These are phyloP conservation scores for Spisula subtruncata DNA, from an alignment of 2,888 invertebrate genomes.

Conservation along the genomic window DNA sequence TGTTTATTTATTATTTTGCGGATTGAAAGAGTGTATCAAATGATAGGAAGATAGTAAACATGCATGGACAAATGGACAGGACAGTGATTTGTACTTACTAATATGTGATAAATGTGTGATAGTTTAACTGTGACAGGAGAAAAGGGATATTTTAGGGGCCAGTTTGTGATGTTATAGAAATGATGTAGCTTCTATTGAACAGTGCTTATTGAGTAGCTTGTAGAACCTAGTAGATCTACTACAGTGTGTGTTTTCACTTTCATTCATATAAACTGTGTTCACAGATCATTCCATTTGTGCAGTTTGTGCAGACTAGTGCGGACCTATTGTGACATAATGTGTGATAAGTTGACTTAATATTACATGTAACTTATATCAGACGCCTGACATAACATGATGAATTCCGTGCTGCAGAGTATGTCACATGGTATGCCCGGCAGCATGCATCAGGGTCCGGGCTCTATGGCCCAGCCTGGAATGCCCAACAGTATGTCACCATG, in stretches of 20 bases:
- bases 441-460: slow-evolving; percentile 44
- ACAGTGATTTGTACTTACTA: not conserved
- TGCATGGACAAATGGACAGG: not conserved
- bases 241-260: not conserved
- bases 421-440: slow-evolving; percentile 36
- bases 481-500: slow-evolving; percentile 51
- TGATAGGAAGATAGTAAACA: slow-evolving; percentile 1
- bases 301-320: not conserved
- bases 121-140: not conserved
- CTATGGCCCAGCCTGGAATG: slow-evolving; percentile 44
- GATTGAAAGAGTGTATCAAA: not conserved
- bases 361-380: not conserved
- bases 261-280: not conserved
- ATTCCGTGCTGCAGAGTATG: slow-evolving; percentile 46
- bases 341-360: not conserved
- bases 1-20: slow-evolving; percentile 17
- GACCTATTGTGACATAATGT: not conserved
- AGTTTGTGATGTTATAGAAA: not conserved
- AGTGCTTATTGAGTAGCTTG: slow-evolving; percentile 17
- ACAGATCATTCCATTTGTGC: slow-evolving; percentile 1
- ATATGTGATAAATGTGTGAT: not conserved
- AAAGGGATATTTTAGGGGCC: not conserved
- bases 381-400: slow-evolving; percentile 37
- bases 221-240: no score
- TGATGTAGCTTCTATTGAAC: slow-evolving; percentile 17